These are phyloP conservation scores for Lasioglossum albipes DNA, from an alignment of 1,140 invertebrate species.

Conservation along the genomic window DNA sequence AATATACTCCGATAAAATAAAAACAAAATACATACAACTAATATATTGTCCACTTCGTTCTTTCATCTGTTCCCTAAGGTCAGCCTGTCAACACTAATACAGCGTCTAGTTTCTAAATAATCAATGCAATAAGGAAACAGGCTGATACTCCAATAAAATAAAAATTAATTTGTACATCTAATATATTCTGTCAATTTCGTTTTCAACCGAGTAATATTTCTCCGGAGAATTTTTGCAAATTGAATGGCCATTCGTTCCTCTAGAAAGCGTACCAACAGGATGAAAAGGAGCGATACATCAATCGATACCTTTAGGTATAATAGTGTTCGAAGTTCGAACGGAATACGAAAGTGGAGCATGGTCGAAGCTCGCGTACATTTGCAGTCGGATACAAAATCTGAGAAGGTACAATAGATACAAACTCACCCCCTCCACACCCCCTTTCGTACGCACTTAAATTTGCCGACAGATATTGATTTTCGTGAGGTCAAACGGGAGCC, in stretches of 20 bases:
- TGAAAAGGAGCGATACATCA: neutral
- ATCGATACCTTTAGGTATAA: neutral
- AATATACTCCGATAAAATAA: no score
- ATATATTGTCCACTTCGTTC: no score
- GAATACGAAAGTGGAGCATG: neutral
- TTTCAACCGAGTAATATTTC: neutral
- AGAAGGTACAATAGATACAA: conserved; percentile 23
- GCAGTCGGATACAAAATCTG: conserved; percentile 34
- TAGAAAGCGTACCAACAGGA: neutral
- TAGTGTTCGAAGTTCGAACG: neutral
- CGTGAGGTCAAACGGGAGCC: conserved; percentile 51
- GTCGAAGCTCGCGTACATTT: neutral
- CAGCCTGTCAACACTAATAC: no score
- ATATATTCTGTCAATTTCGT: no score
- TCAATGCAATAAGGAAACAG: no score
- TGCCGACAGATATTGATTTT: conserved; percentile 75
- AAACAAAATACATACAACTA: no score
- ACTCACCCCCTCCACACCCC: neutral
- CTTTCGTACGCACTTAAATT: conserved; percentile 66
- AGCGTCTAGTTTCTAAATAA: no score
- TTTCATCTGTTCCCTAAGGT: no score
- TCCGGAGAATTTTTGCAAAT: neutral
- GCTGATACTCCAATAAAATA: no score
- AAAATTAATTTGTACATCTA: no score
- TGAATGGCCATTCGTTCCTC: neutral